Conservation (phyloP, 1,140 invertebrate genomes). For the Brachionus paranguensis region DNA sequence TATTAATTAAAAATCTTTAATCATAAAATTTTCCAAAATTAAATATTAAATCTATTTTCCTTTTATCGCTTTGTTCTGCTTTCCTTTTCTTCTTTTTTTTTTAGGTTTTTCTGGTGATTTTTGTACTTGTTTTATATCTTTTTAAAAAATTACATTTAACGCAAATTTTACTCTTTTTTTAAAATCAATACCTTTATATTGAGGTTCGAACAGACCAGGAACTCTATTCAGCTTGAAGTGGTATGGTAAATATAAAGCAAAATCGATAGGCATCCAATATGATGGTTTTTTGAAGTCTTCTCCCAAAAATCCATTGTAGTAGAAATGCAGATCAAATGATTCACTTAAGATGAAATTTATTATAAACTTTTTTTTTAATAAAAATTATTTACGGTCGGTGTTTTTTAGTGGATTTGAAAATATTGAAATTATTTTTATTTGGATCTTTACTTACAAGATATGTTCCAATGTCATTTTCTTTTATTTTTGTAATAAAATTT, state of each 20-base stretch:
- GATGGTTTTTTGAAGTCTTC: slow-evolving; percentile 12
- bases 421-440: background rate
- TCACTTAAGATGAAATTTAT: background rate
- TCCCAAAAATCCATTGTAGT: background rate
- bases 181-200: background rate
- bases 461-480: background rate
- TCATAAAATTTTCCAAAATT: too few relatives aligned
- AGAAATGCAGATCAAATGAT: background rate
- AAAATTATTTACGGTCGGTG: background rate
- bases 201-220: slow-evolving; percentile 3
- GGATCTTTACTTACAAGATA: background rate
- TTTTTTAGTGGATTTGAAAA: background rate
- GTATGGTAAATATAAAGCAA: background rate
- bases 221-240: background rate
- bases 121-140: background rate
- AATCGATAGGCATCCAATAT: slow-evolving; percentile 13
- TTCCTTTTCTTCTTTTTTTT: background rate
- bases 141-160: background rate
- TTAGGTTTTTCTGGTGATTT: background rate
- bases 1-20: too few relatives aligned
- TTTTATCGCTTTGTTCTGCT: background rate
- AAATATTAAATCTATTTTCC: too few relatives aligned
- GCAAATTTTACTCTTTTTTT: background rate
- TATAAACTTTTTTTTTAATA: background rate
- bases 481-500: background rate